Conservation (phyloP, 2,888 invertebrate species). For the Amiota mariae region DNA sequence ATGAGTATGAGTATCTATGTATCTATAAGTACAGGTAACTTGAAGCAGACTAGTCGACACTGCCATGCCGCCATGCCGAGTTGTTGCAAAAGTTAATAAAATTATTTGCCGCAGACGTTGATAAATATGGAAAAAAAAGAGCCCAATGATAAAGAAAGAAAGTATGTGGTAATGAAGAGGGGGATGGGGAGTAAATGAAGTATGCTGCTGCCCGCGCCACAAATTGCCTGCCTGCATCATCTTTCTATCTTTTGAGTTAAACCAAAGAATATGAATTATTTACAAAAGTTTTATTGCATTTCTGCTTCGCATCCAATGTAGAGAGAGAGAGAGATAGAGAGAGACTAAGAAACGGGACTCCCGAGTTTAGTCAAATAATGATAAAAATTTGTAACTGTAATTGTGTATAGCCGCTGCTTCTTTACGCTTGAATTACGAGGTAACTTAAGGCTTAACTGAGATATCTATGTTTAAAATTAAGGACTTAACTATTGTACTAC, state of each 20-base stretch:
- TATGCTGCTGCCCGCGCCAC: slow-evolving; percentile 3
- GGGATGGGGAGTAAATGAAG: not conserved
- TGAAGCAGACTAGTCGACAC: not conserved
- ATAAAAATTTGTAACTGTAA: slow-evolving; percentile 10
- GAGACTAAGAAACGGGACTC: no score
- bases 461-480: no score
- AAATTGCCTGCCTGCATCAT: slow-evolving; percentile 37
- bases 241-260: slow-evolving; percentile 26
- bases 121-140: slow-evolving; percentile 65
- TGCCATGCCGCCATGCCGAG: slow-evolving; percentile 29
- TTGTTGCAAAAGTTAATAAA: slow-evolving; percentile 66
- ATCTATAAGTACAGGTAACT: slow-evolving; percentile 27
- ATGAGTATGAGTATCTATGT: slow-evolving; percentile 30
- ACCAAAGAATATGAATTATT: slow-evolving; percentile 38
- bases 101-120: slow-evolving; percentile 69
- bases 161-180: slow-evolving; percentile 37
- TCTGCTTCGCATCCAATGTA: slow-evolving; percentile 5
- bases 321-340: not conserved
- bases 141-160: slow-evolving; percentile 36
- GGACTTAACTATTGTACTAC: no score
- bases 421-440: not conserved
- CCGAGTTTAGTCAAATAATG: not conserved
- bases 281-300: slow-evolving; percentile 52
- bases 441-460: no score
- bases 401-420: not conserved